Evolutionary conservation across 2,797 vertebrate genomes (phyloP).

Genomic region (Clarias fuscus): DNA sequence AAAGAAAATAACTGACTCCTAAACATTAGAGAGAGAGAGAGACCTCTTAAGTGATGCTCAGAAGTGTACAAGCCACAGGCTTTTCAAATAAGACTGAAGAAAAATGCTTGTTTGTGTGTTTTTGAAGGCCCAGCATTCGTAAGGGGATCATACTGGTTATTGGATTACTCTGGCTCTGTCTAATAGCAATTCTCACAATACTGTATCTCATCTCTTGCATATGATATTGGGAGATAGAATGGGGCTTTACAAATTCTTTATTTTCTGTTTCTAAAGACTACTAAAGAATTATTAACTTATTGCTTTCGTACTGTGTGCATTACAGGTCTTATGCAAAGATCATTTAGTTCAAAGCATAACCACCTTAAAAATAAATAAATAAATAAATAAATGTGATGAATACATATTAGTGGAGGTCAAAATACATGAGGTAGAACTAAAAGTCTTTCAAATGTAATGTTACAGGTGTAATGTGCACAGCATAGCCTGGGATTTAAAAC

Average conservation of each 20-base stretch:
- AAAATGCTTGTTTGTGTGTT: conserved; percentile 1
- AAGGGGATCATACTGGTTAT: background rate
- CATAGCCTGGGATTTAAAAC: too few species aligned
- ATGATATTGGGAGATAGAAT: background rate
- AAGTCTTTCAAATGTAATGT: too few species aligned
- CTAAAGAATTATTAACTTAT: background rate
- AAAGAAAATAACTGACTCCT: background rate
- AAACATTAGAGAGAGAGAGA: background rate
- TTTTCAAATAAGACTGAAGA: background rate
- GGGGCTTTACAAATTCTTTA: background rate
- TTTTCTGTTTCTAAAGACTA: background rate
- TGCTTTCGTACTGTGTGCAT: background rate
- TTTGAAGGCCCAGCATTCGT: background rate
- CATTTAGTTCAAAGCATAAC: background rate
- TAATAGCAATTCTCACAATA: background rate
- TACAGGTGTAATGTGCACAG: too few species aligned
- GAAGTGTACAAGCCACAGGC: background rate
- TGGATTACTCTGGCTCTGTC: background rate
- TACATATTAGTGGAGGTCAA: too few species aligned
- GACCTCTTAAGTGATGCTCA: background rate
- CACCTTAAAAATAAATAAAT: too few species aligned
- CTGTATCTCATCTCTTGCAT: background rate
- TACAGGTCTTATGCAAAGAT: background rate
- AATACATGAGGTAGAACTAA: too few species aligned
- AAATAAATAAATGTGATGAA: too few species aligned